Percentiles rank a stretch among this genome's conserved stretches.
Evolutionary conservation across 2,888 invertebrate species (phyloP).

Genomic region (Allacma fusca): DNA sequence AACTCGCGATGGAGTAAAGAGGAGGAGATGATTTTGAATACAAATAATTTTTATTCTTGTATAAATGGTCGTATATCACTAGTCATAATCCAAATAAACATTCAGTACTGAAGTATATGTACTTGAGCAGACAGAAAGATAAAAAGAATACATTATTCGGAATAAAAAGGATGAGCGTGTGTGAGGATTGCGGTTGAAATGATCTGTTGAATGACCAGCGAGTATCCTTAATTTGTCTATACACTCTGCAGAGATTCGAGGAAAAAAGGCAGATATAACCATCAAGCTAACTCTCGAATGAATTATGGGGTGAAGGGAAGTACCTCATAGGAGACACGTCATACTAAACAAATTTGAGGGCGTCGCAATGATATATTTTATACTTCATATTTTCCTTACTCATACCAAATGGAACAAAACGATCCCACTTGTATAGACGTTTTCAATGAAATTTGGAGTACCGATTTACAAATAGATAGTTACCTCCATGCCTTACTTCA

Average conservation of each 20-base stretch:
- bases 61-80: background rate
- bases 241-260: background rate
- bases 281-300: background rate
- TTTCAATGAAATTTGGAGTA: constrained; percentile 1
- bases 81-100: constrained; percentile 1
- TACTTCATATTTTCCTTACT: constrained; percentile 29
- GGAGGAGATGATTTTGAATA: background rate
- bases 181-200: constrained; percentile 20
- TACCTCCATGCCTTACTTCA: background rate
- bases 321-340: background rate
- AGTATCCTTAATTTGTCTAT: background rate
- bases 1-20: background rate
- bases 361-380: constrained; percentile 23
- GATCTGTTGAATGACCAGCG: constrained; percentile 11
- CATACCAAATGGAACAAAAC: background rate
- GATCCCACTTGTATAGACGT: constrained; percentile 4
- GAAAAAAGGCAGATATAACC: background rate
- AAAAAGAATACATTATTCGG: background rate
- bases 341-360: constrained; percentile 36
- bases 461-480: no score
- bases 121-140: background rate
- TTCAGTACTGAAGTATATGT: background rate
- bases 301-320: constrained; percentile 24
- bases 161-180: constrained; percentile 36
- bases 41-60: constrained; percentile 9